Conservation (phyloP, 2,113 vertebrate species). For the Campylomormyrus numenius region DNA sequence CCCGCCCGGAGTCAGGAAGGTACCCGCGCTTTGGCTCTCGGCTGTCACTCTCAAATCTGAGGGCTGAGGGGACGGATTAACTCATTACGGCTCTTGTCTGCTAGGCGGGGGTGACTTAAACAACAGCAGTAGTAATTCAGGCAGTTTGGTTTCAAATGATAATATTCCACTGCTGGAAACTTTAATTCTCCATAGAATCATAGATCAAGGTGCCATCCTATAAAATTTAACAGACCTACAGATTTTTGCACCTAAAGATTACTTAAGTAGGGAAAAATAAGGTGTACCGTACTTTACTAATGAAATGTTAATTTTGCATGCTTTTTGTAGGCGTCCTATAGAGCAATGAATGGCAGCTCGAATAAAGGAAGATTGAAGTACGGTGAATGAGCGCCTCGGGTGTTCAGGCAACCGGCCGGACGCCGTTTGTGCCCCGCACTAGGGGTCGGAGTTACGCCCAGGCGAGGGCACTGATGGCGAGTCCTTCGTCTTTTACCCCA, state of each 20-base stretch:
- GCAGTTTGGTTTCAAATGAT: neutral
- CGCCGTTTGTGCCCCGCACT: neutral
- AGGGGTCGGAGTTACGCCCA: neutral
- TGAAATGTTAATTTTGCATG: neutral
- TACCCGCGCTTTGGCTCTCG: neutral
- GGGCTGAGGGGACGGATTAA: neutral
- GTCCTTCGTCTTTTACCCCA: neutral
- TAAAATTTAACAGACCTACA: neutral
- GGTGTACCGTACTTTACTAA: neutral
- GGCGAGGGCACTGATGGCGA: neutral
- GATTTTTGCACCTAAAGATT: neutral
- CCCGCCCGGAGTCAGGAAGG: neutral
- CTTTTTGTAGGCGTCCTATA: neutral
- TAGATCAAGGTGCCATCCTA: neutral
- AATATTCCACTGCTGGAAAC: neutral
- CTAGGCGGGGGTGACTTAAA: neutral
- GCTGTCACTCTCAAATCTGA: neutral
- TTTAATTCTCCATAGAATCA: neutral
- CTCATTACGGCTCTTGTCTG: neutral
- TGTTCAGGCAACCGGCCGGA: neutral
- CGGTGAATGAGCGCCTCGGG: neutral
- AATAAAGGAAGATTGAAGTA: neutral
- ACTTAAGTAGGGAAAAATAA: neutral
- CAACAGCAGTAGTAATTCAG: neutral
- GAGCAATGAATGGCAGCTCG: constrained; percentile 1